A percentile compares a stretch with the other conserved stretches of the same genome.
These are phyloP conservation scores for Elymnias hypermnestra DNA, from an alignment of 1,140 invertebrate species.

Conservation along the genomic window DNA sequence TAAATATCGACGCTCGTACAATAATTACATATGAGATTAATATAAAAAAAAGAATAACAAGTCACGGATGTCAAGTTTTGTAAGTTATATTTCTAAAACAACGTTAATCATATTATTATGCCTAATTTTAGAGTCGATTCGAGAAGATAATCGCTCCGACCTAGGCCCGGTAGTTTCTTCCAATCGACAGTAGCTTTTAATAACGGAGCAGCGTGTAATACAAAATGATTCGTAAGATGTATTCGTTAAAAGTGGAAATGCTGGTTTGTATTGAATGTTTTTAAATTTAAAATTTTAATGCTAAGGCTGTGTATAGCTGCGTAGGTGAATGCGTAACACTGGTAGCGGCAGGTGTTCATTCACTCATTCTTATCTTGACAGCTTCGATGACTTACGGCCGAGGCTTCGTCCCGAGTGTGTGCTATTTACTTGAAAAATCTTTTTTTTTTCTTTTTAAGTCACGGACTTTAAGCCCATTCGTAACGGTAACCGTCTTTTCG, in stretches of 20 bases:
- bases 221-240: constrained; percentile 33
- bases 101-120: constrained; percentile 66
- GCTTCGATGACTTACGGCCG: constrained; percentile 69
- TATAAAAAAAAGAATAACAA: constrained; percentile 48
- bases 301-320: constrained; percentile 28
- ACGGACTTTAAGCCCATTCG: constrained; percentile 62
- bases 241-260: constrained; percentile 31
- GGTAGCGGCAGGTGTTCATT: constrained; percentile 72
- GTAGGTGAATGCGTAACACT: constrained; percentile 68
- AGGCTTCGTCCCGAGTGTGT: constrained; percentile 50
- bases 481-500: constrained; percentile 66
- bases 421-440: constrained; percentile 45
- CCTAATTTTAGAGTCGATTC: constrained; percentile 65
- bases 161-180: constrained; percentile 36
- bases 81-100: constrained; percentile 63
- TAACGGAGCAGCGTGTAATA: background rate
- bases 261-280: constrained; percentile 17
- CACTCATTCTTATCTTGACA: constrained; percentile 74
- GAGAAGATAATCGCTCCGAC: constrained; percentile 56
- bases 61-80: constrained; percentile 57
- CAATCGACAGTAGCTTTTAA: constrained; percentile 33
- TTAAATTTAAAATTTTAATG: constrained; percentile 42
- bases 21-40: constrained; percentile 40
- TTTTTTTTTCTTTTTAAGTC: constrained; percentile 47
- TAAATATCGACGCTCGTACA: constrained; percentile 18